Percentiles rank a stretch among this genome's conserved stretches.
These are phyloP conservation scores for Eumaeus atala DNA, from an alignment of 1,140 invertebrate genomes.

Conservation along the genomic window DNA sequence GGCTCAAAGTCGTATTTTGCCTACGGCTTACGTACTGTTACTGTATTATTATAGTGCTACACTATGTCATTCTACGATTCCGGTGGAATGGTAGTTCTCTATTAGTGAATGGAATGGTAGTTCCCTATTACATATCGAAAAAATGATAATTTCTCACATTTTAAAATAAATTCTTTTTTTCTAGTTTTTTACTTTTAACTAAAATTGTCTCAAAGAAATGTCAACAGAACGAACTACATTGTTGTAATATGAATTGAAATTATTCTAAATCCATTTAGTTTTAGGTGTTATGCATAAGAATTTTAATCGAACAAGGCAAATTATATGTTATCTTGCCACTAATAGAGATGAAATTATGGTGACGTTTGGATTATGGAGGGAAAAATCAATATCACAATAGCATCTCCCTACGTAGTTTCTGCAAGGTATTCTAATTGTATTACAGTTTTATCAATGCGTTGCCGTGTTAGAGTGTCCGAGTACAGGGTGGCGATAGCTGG, in stretches of 20 bases:
- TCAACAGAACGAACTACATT: neutral
- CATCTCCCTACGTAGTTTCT: conserved; percentile 39
- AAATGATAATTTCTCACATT: too few species aligned
- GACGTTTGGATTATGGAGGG: conserved; percentile 32
- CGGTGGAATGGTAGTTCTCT: too few species aligned
- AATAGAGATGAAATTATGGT: conserved; percentile 27
- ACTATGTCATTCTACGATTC: too few species aligned
- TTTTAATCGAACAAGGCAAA: neutral
- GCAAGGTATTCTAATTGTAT: conserved; percentile 35
- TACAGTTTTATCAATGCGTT: neutral
- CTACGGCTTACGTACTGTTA: too few species aligned
- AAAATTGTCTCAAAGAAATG: neutral
- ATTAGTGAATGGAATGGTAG: too few species aligned
- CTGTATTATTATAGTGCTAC: too few species aligned
- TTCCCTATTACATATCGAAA: too few species aligned
- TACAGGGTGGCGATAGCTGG: neutral
- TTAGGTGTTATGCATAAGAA: neutral
- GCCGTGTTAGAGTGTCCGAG: neutral
- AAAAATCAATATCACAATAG: conserved; percentile 37
- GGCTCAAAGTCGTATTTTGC: too few species aligned
- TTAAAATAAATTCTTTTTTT: neutral
- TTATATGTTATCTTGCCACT: neutral
- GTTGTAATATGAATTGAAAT: neutral
- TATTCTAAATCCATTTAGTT: neutral
- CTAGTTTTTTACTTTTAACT: neutral